Conservation (phyloP, 2,113 vertebrate genomes). For the Monopterus albus region DNA sequence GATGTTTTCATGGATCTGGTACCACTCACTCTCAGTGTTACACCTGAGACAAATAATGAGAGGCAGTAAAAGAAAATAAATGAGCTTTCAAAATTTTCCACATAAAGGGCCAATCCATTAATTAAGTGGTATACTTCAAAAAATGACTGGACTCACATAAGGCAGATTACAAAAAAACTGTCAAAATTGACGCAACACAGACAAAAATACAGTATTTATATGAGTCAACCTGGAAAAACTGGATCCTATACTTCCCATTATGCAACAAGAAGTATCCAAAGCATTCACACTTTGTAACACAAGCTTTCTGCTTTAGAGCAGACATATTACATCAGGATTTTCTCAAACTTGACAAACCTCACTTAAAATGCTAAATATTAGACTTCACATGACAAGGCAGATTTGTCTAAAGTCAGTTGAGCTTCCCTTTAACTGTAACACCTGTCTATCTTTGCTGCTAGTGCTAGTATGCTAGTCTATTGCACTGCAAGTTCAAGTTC, state of each 20-base stretch:
- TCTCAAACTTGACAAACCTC: too few relatives aligned
- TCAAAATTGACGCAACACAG: neutral
- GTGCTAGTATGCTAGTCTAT: too few relatives aligned
- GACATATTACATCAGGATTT: too few relatives aligned
- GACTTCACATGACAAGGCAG: too few relatives aligned
- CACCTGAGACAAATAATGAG: slow-evolving; percentile 82
- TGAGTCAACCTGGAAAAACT: neutral
- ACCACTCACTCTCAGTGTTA: slow-evolving; percentile 98
- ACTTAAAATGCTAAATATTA: too few relatives aligned
- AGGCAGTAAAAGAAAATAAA: neutral
- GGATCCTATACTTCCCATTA: neutral
- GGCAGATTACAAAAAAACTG: neutral
- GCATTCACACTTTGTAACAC: too few relatives aligned
- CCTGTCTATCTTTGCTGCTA: too few relatives aligned
- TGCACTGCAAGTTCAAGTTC: too few relatives aligned
- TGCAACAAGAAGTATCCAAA: neutral
- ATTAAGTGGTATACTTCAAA: neutral
- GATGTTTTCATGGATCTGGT: slow-evolving; percentile 98
- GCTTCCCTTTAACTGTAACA: too few relatives aligned
- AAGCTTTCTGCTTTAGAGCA: too few relatives aligned
- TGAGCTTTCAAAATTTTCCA: neutral
- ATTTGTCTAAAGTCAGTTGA: too few relatives aligned
- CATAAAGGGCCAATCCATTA: neutral
- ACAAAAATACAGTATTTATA: too few relatives aligned
- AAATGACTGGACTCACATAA: neutral